These are phyloP conservation scores for Apeltes quadracus DNA, from an alignment of 2,113 vertebrate genomes.

Conservation along the genomic window DNA sequence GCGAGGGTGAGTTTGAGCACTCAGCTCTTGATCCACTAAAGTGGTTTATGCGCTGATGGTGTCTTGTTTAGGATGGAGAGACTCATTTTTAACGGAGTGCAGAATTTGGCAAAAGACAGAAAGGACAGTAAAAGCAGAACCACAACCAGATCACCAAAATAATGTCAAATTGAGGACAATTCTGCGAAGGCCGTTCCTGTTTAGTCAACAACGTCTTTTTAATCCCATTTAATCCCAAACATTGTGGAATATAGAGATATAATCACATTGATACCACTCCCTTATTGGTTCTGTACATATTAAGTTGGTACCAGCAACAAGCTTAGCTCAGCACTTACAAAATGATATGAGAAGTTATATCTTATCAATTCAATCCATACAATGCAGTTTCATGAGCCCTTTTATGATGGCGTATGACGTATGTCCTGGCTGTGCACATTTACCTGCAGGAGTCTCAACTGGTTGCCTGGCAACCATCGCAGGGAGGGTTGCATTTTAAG, in stretches of 20 bases:
- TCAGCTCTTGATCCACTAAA: constrained; percentile 1
- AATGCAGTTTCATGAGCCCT: not conserved
- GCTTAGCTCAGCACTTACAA: not conserved
- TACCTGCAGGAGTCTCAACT: not conserved
- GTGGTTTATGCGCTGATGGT: constrained; percentile 9
- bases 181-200: constrained; percentile 3
- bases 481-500: not conserved
- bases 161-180: not conserved
- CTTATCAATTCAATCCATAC: not conserved
- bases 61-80: constrained; percentile 1
- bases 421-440: not conserved
- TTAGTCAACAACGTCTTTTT: not conserved
- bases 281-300: not conserved
- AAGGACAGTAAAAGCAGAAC: not conserved
- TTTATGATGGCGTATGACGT: not conserved
- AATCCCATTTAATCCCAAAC: not conserved
- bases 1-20: constrained; percentile 87
- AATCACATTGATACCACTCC: not conserved
- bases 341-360: not conserved
- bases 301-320: not conserved
- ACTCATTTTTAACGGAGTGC: not conserved
- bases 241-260: not conserved
- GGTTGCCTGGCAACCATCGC: not conserved
- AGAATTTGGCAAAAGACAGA: not conserved
- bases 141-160: not conserved